Percentiles rank a stretch among this genome's conserved stretches.
These are phyloP conservation scores for Dryomyza anilis DNA, from an alignment of 2,888 invertebrate species.

Conservation along the genomic window DNA sequence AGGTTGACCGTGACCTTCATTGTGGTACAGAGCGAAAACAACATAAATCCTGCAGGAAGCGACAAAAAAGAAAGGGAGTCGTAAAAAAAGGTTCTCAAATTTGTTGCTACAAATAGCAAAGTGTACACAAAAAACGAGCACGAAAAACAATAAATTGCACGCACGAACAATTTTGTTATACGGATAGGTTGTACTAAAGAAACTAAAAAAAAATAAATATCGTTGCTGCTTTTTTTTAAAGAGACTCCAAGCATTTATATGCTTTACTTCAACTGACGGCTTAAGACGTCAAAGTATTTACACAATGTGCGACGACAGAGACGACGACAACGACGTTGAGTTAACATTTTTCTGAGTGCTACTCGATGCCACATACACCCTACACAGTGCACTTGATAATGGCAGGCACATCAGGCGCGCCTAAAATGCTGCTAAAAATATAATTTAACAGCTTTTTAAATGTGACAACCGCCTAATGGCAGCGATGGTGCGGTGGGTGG, in stretches of 20 bases:
- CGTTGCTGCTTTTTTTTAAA: no score
- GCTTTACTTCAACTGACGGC: not conserved
- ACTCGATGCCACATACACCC: not conserved
- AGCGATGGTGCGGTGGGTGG: no score
- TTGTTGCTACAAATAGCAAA: not conserved
- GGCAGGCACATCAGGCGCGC: not conserved
- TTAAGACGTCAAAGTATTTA: not conserved
- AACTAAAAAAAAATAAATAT: no score
- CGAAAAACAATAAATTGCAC: constrained; percentile 25
- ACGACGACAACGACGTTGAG: not conserved
- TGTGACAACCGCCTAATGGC: constrained; percentile 6
- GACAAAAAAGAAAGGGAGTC: not conserved
- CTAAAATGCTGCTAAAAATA: constrained; percentile 1
- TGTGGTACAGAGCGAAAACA: not conserved
- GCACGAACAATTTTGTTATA: constrained; percentile 16
- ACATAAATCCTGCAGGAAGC: not conserved
- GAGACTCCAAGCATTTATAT: not conserved
- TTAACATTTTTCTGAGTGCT: no score
- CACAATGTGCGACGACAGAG: not conserved
- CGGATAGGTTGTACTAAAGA: not conserved
- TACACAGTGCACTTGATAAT: not conserved
- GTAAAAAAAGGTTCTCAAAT: not conserved
- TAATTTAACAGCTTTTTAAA: constrained; percentile 23
- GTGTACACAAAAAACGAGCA: not conserved
- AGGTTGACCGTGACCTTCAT: constrained; percentile 6